phyloP scores from a whole-genome alignment of 2,888 invertebrate genomes.

The Lithophane socia region DNA sequence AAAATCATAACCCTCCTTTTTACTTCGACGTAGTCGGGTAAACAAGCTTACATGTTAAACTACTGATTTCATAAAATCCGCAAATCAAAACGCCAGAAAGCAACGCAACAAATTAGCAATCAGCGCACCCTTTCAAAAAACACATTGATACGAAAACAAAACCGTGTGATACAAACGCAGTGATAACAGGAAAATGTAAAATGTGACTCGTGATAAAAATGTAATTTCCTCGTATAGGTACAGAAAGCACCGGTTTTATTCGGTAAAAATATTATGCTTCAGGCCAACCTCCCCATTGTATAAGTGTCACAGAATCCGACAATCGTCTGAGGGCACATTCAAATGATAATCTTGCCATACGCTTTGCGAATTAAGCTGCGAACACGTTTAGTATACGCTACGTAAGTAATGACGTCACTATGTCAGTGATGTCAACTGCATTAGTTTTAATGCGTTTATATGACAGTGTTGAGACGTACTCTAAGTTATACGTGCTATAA shows the following conservation, averaged over 20 bases:
- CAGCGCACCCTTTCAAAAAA: conserved; percentile 41
- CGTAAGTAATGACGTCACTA: conserved; percentile 60
- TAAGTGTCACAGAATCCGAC: conserved; percentile 86
- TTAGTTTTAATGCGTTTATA: conserved; percentile 66
- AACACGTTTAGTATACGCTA: conserved; percentile 71
- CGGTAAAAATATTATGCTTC: conserved; percentile 82
- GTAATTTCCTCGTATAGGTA: conserved; percentile 79
- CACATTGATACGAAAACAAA: conserved; percentile 66
- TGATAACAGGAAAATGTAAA: conserved; percentile 75
- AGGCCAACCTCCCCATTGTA: conserved; percentile 83
- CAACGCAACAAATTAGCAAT: conserved; percentile 46
- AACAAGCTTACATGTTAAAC: no score
- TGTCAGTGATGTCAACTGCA: conserved; percentile 50
- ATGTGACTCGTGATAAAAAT: conserved; percentile 83
- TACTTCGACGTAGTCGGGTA: no score
- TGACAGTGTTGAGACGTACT: conserved; percentile 52
- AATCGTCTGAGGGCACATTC: conserved; percentile 89
- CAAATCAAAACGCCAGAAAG: conserved; percentile 23
- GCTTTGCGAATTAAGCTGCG: conserved; percentile 81
- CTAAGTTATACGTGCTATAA: conserved; percentile 42
- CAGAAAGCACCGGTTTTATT: conserved; percentile 81
- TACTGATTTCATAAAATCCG: background rate
- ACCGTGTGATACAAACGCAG: conserved; percentile 71
- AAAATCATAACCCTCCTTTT: no score
- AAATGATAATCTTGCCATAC: conserved; percentile 89